These are phyloP conservation scores for Engystomops pustulosus DNA, from an alignment of 2,113 vertebrate species.

Conservation along the genomic window DNA sequence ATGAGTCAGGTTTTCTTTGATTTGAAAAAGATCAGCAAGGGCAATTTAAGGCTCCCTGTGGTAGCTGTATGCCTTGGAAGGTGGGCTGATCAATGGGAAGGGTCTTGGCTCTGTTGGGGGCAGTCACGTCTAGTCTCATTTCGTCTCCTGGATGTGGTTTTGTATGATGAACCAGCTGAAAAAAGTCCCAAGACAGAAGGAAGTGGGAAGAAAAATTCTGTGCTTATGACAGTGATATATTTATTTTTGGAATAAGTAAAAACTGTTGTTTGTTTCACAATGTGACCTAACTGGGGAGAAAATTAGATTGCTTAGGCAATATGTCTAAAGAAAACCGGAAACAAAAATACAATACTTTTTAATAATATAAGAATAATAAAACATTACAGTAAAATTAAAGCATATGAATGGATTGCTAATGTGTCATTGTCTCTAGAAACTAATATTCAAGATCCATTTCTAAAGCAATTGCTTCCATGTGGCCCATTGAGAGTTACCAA, in stretches of 20 bases:
- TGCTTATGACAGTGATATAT: slow-evolving; percentile 22
- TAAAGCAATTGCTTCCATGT: neutral
- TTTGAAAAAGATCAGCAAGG: slow-evolving; percentile 28
- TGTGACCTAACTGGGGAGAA: neutral
- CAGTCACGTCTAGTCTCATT: slow-evolving; percentile 42
- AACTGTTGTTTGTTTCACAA: neutral
- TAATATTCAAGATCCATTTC: neutral
- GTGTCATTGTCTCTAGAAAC: neutral
- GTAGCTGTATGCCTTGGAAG: slow-evolving; percentile 5
- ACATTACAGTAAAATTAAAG: neutral
- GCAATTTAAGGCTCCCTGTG: neutral
- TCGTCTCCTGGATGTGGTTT: slow-evolving; percentile 57
- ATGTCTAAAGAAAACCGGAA: too few relatives aligned
- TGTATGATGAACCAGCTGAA: slow-evolving; percentile 49
- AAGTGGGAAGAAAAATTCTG: slow-evolving; percentile 12
- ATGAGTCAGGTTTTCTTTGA: slow-evolving; percentile 26
- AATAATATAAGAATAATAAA: too few relatives aligned
- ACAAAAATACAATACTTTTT: too few relatives aligned
- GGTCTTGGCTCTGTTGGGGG: slow-evolving; percentile 28
- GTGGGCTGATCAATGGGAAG: neutral
- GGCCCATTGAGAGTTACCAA: neutral
- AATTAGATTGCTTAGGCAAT: too few relatives aligned
- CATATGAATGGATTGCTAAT: neutral
- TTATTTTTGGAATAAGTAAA: slow-evolving; percentile 39
- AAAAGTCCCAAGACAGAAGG: slow-evolving; percentile 24